Conservation (phyloP, 2,797 vertebrate species). For the Sebastes melanostomus region DNA sequence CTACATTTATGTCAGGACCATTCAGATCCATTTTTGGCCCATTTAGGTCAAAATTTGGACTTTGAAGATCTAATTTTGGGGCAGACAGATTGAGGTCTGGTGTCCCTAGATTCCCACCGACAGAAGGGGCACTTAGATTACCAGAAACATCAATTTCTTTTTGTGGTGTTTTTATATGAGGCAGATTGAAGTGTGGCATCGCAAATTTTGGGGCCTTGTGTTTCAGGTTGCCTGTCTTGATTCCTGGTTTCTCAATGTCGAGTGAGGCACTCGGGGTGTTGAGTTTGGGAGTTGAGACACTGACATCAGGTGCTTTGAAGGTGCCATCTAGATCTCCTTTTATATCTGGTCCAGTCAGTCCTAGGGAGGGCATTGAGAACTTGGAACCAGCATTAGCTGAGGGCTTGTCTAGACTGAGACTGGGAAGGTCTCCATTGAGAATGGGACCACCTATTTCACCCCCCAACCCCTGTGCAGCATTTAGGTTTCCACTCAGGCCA, state of each 20-base stretch:
- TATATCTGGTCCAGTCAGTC: conserved; percentile 59
- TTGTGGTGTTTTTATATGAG: conserved; percentile 42
- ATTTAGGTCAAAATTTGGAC: conserved; percentile 44
- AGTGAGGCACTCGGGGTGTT: conserved; percentile 58
- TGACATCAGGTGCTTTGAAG: conserved; percentile 59
- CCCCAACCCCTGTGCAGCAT: conserved; percentile 35
- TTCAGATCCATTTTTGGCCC: conserved; percentile 62
- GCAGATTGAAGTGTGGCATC: conserved; percentile 74
- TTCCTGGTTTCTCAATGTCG: conserved; percentile 53
- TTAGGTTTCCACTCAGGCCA: conserved; percentile 59
- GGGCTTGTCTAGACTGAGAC: conserved; percentile 38
- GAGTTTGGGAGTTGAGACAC: conserved; percentile 54
- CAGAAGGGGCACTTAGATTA: conserved; percentile 40
- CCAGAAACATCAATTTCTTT: conserved; percentile 47
- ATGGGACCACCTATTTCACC: conserved; percentile 52
- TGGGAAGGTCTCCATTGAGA: conserved; percentile 69
- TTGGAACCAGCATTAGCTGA: conserved; percentile 33
- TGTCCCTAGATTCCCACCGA: conserved; percentile 32
- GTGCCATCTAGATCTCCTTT: conserved; percentile 63
- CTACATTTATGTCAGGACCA: conserved; percentile 50
- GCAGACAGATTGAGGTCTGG: conserved; percentile 44
- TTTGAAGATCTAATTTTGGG: conserved; percentile 46
- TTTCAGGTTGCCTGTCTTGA: conserved; percentile 42
- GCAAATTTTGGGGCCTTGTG: conserved; percentile 64
- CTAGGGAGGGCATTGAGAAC: conserved; percentile 56